A percentile compares a stretch with the other conserved stretches of the same genome.
Evolutionary conservation across 2,113 vertebrate species (phyloP).

Genomic region (Hydropotes inermis): DNA sequence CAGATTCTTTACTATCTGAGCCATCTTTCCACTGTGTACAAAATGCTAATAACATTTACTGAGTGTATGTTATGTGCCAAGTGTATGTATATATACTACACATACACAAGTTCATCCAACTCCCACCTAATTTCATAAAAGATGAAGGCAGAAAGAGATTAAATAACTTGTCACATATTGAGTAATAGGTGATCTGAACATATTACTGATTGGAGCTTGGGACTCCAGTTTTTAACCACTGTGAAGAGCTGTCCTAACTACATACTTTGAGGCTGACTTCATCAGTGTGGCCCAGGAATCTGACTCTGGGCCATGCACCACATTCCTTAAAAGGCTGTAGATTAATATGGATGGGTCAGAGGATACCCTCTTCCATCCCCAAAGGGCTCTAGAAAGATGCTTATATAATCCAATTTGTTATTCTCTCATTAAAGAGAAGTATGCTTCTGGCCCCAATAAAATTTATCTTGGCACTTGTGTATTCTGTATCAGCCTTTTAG

Average conservation of each 20-base stretch:
- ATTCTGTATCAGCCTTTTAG: not conserved
- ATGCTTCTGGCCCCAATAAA: not conserved
- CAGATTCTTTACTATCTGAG: not conserved
- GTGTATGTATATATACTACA: not conserved
- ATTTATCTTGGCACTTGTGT: not conserved
- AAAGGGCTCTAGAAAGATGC: not conserved
- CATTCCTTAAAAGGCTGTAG: not conserved
- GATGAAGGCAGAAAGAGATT: not conserved
- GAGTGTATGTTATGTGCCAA: not conserved
- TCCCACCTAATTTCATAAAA: not conserved
- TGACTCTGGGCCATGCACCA: not conserved
- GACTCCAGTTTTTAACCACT: not conserved
- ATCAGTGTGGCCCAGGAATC: not conserved
- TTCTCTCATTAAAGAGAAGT: conserved; percentile 19
- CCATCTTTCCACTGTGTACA: not conserved
- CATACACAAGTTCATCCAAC: not conserved
- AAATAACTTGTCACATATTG: not conserved
- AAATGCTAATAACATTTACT: not conserved
- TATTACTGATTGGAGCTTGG: not conserved
- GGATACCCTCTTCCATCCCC: not conserved
- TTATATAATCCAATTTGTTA: not conserved
- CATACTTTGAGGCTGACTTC: not conserved
- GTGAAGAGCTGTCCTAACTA: not conserved
- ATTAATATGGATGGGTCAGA: not conserved
- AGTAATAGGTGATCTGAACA: not conserved